Conservation (phyloP, 1,140 invertebrate species). For the Colletes gigas region DNA sequence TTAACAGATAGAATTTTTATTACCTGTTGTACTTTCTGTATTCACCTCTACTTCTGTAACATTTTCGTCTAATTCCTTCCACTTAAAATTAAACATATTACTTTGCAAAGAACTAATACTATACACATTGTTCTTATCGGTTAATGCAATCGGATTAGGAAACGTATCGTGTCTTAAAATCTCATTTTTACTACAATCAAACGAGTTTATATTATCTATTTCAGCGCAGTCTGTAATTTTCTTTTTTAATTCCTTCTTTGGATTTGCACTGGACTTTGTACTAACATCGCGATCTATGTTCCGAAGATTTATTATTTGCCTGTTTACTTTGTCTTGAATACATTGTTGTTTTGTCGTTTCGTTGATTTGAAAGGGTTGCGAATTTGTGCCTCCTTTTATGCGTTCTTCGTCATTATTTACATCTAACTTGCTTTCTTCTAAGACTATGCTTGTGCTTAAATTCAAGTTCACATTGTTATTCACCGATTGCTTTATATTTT, state of each 20-base stretch:
- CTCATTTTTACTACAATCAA: background rate
- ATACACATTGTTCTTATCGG: background rate
- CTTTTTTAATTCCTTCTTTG: conserved; percentile 6
- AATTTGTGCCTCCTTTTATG: background rate
- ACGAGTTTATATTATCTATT: background rate
- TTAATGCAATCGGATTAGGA: background rate
- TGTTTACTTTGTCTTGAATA: conserved; percentile 11
- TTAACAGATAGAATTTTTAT: background rate
- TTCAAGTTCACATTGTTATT: conserved; percentile 7
- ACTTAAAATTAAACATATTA: conserved; percentile 31
- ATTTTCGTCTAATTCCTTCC: conserved; percentile 28
- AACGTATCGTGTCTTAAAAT: background rate
- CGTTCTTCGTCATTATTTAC: background rate
- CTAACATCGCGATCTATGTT: conserved; percentile 21
- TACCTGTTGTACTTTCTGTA: conserved; percentile 26
- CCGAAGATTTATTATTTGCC: conserved; percentile 19
- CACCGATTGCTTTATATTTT: conserved; percentile 24
- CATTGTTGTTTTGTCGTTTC: conserved; percentile 14
- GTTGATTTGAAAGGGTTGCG: background rate
- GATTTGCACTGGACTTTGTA: conserved; percentile 4
- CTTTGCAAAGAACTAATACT: conserved; percentile 9
- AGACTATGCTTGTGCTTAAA: conserved; percentile 3
- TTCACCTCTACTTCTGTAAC: conserved; percentile 32
- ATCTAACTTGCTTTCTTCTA: background rate
- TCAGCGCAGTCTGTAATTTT: background rate